These are phyloP conservation scores for Dasypus novemcinctus DNA, from an alignment of 2,113 vertebrate species.

Conservation along the genomic window DNA sequence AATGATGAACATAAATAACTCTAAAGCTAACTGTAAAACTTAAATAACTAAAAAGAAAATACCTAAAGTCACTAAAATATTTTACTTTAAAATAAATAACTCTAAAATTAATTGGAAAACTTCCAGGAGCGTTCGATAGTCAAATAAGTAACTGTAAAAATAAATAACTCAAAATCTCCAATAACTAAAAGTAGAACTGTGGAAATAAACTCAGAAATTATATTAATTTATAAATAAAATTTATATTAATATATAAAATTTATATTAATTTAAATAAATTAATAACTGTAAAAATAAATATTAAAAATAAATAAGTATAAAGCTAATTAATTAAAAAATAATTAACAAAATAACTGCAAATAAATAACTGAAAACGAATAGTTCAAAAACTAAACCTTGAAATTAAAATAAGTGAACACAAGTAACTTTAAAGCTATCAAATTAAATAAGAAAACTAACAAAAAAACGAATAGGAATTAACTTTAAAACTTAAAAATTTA, in stretches of 20 bases:
- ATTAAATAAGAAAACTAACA: neutral
- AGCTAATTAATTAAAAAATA: neutral
- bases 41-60: neutral
- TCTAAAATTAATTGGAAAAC: neutral
- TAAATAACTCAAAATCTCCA: neutral
- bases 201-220: neutral
- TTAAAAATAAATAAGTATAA: neutral
- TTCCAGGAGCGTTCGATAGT: neutral
- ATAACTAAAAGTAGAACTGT: neutral
- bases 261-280: too few species aligned
- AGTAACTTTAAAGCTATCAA: neutral
- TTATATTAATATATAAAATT: too few species aligned
- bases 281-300: neutral
- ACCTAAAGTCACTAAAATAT: neutral
- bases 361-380: neutral
- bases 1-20: neutral
- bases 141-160: conserved; percentile 4
- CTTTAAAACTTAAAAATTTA: neutral
- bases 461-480: neutral
- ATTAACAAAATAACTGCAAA: neutral
- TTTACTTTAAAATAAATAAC: neutral
- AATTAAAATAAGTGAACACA: neutral
- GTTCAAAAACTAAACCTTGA: neutral
- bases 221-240: too few species aligned
- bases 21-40: neutral